phyloP scores from a whole-genome alignment of 2,797 vertebrate species.

The Carduelis carduelis region DNA sequence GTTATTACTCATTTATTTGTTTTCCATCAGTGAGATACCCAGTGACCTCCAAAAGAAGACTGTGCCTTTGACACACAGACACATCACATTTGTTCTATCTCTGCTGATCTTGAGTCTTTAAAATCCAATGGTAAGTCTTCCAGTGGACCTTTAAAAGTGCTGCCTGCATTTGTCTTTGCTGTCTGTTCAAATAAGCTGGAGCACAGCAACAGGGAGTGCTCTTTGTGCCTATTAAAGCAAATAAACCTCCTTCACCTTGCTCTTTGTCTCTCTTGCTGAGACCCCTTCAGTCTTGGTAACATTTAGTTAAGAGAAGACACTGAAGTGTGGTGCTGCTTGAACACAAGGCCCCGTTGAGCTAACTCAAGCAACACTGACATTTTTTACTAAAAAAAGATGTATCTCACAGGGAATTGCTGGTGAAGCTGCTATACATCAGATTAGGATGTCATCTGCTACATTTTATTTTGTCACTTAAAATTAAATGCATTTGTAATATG shows the following conservation, averaged over 20 bases:
- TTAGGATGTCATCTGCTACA: slow-evolving; percentile 27
- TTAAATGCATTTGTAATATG: slow-evolving; percentile 63
- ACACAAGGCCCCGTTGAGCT: background rate
- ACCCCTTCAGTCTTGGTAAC: background rate
- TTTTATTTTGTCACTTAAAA: slow-evolving; percentile 68
- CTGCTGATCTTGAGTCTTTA: background rate
- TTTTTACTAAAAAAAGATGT: slow-evolving; percentile 15
- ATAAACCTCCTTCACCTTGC: background rate
- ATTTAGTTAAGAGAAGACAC: background rate
- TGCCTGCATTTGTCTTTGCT: background rate
- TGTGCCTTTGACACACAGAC: background rate
- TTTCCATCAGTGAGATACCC: background rate
- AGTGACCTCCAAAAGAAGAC: slow-evolving; percentile 3
- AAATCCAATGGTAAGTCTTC: background rate
- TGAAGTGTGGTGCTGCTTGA: background rate
- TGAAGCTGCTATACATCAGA: slow-evolving; percentile 37
- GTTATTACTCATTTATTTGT: slow-evolving; percentile 16
- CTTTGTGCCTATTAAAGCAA: background rate
- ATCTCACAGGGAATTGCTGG: background rate
- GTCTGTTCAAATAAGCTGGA: background rate
- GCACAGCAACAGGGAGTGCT: background rate
- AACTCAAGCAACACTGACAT: background rate
- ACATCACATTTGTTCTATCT: background rate
- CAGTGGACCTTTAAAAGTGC: background rate
- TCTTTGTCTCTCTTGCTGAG: background rate